A percentile compares a stretch with the other conserved stretches of the same genome.
Conservation (phyloP, 2,113 vertebrate genomes). For the Aleadryas rufinucha region DNA sequence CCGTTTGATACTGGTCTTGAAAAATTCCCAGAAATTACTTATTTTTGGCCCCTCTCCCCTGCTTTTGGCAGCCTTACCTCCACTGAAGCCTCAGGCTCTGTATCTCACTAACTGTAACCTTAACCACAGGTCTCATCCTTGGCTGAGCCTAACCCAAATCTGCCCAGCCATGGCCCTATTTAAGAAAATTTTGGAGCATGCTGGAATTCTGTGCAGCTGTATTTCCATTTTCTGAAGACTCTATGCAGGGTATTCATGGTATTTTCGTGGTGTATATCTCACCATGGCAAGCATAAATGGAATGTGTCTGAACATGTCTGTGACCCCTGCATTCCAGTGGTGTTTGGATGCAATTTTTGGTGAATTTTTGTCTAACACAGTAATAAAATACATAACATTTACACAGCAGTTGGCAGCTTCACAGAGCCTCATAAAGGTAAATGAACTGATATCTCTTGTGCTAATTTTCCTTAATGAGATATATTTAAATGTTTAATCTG, state of each 20-base stretch:
- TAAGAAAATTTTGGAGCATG: not conserved
- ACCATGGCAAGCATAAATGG: rapidly evolving
- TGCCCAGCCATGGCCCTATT: not conserved
- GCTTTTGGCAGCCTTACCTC: not conserved
- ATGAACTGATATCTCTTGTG: not conserved
- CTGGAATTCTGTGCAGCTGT: not conserved
- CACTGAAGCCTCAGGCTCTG: not conserved
- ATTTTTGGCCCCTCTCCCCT: rapidly evolving
- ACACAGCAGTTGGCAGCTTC: not conserved
- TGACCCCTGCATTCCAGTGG: not conserved
- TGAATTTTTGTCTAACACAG: not conserved
- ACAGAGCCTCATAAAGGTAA: not conserved
- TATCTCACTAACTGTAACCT: not conserved
- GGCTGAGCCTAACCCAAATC: not conserved
- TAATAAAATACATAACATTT: not conserved
- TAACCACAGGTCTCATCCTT: not conserved
- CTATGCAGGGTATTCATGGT: not conserved
- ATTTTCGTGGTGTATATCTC: not conserved
- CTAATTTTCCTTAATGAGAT: not conserved
- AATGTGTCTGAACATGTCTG: not conserved
- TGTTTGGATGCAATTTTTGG: not conserved
- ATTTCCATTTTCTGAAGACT: not conserved
- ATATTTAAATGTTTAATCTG: not conserved
- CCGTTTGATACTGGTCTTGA: not conserved
- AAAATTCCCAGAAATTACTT: not conserved